A percentile compares a stretch with the other conserved stretches of the same genome.
Conservation (phyloP, 2,113 vertebrate species). For the Sakesphorus luctuosus region DNA sequence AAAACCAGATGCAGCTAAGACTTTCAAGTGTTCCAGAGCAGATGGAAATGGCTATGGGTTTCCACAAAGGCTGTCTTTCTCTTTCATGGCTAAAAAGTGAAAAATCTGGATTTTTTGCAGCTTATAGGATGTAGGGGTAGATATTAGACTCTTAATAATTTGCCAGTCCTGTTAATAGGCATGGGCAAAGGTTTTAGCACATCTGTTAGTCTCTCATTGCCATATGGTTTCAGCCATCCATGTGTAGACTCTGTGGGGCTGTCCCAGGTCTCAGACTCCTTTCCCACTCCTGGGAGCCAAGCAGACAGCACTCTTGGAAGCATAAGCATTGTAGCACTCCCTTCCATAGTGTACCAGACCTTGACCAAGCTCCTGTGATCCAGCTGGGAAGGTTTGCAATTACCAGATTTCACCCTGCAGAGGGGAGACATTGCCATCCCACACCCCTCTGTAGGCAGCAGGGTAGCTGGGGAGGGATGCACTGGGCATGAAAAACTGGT, state of each 20-base stretch:
- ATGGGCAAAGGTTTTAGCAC: background rate
- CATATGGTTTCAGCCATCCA: background rate
- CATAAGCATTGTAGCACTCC: background rate
- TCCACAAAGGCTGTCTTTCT: background rate
- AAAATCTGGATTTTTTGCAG: background rate
- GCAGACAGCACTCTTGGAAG: background rate
- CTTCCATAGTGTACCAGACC: accelerated
- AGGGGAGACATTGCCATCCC: background rate
- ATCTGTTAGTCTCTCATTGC: background rate
- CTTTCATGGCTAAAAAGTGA: background rate
- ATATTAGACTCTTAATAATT: background rate
- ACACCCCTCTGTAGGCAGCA: background rate
- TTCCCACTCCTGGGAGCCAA: background rate
- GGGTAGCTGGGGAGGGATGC: background rate
- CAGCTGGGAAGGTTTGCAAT: background rate
- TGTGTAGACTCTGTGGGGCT: background rate
- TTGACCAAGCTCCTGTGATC: background rate
- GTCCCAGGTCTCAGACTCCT: background rate
- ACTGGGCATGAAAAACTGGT: accelerated
- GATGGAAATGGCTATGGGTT: conserved; percentile 34
- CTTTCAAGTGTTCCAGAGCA: background rate
- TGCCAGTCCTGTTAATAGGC: background rate
- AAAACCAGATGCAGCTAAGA: background rate
- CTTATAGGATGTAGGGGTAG: background rate
- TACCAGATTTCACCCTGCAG: background rate